phyloP scores from a whole-genome alignment of 2,113 vertebrate genomes.

The Alaudala cheleensis region DNA sequence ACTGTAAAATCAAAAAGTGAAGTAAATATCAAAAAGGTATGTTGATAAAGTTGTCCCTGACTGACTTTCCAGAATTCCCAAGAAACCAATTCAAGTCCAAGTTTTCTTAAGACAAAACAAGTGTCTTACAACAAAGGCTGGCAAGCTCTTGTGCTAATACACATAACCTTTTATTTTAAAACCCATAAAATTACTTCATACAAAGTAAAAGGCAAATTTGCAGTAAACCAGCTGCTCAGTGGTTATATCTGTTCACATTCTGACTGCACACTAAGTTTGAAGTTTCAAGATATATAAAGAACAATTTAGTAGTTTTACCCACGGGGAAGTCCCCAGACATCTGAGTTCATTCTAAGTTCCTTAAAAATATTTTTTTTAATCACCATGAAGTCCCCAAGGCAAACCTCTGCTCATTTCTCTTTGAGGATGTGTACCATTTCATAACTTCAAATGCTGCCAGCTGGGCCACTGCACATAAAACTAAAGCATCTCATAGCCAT shows the following conservation, averaged over 20 bases:
- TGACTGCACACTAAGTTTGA: not conserved
- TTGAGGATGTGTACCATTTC: not conserved
- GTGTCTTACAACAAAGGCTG: not conserved
- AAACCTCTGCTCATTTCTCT: not conserved
- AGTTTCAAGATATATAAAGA: not conserved
- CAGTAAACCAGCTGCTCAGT: not conserved
- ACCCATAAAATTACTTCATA: not conserved
- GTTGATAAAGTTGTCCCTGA: not conserved
- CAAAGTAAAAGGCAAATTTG: not conserved
- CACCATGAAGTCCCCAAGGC: not conserved
- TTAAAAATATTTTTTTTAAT: not conserved
- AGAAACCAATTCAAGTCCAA: not conserved
- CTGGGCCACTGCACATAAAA: not conserved
- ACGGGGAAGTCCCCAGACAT: not conserved
- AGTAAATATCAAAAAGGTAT: not conserved
- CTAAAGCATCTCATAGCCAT: not conserved
- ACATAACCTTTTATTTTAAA: not conserved
- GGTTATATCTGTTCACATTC: not conserved
- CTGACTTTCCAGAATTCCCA: not conserved
- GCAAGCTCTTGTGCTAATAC: not conserved
- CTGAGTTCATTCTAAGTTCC: not conserved
- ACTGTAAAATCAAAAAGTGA: conserved; percentile 66
- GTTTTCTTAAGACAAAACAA: not conserved
- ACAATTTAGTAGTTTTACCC: not conserved
- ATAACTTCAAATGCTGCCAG: not conserved